phyloP scores from a whole-genome alignment of 2,797 vertebrate genomes.

The Poeciliopsis presidionis region DNA sequence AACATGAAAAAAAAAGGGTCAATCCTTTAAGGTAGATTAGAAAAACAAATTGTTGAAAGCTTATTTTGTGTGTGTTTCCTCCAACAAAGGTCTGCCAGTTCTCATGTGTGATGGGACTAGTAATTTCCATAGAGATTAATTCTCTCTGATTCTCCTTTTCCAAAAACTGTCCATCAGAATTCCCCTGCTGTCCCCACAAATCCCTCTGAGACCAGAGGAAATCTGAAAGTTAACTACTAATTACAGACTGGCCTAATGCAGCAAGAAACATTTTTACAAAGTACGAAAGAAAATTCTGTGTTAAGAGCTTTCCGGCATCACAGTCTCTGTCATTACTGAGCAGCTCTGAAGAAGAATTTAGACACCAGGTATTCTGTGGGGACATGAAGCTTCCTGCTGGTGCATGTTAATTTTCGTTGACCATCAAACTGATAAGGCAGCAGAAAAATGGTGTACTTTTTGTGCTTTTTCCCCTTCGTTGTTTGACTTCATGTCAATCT shows the following conservation, averaged over 20 bases:
- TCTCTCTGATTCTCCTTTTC: slow-evolving; percentile 42
- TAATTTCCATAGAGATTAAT: slow-evolving; percentile 48
- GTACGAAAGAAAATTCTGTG: not conserved
- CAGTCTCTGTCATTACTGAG: slow-evolving; percentile 28
- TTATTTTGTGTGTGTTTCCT: slow-evolving; percentile 22
- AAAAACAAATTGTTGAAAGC: not conserved
- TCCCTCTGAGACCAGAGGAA: slow-evolving; percentile 40
- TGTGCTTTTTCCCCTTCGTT: slow-evolving; percentile 17
- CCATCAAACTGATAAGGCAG: slow-evolving; percentile 13
- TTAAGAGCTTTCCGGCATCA: slow-evolving; percentile 45
- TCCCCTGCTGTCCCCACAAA: slow-evolving; percentile 35
- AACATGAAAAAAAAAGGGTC: no score
- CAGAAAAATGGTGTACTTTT: not conserved
- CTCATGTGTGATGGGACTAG: slow-evolving; percentile 43
- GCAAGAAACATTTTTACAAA: slow-evolving; percentile 47
- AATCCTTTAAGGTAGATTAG: not conserved
- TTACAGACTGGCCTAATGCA: slow-evolving; percentile 53
- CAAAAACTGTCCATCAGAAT: slow-evolving; percentile 42
- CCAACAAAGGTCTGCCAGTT: slow-evolving; percentile 47
- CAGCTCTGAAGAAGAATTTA: slow-evolving; percentile 20
- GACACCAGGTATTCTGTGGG: slow-evolving; percentile 5
- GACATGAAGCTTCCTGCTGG: slow-evolving; percentile 20
- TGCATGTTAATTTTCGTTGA: slow-evolving; percentile 30
- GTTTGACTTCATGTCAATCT: slow-evolving; percentile 24
- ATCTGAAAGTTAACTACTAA: slow-evolving; percentile 55